phyloP scores from a whole-genome alignment of 2,888 invertebrate species.

The Leptinotarsa rubiginosa region DNA sequence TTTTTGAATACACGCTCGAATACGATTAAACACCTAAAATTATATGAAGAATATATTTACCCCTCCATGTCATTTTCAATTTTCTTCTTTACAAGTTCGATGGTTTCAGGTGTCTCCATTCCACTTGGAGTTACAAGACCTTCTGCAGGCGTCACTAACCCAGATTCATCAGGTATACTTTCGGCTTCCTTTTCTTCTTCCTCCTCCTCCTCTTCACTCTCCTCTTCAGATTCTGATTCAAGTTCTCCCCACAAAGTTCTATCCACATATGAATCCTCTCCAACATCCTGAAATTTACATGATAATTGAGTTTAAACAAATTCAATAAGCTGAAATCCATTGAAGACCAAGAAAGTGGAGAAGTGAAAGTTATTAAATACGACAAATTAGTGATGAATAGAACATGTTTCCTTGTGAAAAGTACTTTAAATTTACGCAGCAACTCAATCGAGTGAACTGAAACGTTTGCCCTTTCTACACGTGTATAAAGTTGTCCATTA shows the following conservation, averaged over 20 bases:
- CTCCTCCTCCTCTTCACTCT: constrained; percentile 77
- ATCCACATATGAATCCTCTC: constrained; percentile 90
- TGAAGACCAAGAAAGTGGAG: too few relatives aligned
- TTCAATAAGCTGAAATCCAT: too few relatives aligned
- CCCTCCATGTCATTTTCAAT: constrained; percentile 97
- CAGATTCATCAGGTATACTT: constrained; percentile 78
- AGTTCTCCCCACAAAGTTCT: constrained; percentile 97
- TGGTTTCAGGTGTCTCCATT: constrained; percentile 97
- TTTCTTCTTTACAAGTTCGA: constrained; percentile 96
- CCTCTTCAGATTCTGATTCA: constrained; percentile 89
- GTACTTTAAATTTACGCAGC: too few relatives aligned
- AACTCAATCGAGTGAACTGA: too few relatives aligned
- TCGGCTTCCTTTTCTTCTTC: constrained; percentile 75
- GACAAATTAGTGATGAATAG: too few relatives aligned
- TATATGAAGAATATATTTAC: constrained; percentile 64
- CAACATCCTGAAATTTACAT: constrained; percentile 67
- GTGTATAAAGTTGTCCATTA: too few relatives aligned
- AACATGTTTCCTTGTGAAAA: too few relatives aligned
- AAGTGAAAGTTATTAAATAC: too few relatives aligned
- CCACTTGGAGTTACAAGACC: constrained; percentile 96
- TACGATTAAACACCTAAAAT: too few relatives aligned
- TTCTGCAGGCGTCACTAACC: constrained; percentile 92
- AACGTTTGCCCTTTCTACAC: too few relatives aligned
- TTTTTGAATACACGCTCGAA: too few relatives aligned
- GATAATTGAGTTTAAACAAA: too few relatives aligned